Evolutionary conservation across 1,140 invertebrate species (phyloP).

Genomic region (Zaprionus ghesquierei): DNA sequence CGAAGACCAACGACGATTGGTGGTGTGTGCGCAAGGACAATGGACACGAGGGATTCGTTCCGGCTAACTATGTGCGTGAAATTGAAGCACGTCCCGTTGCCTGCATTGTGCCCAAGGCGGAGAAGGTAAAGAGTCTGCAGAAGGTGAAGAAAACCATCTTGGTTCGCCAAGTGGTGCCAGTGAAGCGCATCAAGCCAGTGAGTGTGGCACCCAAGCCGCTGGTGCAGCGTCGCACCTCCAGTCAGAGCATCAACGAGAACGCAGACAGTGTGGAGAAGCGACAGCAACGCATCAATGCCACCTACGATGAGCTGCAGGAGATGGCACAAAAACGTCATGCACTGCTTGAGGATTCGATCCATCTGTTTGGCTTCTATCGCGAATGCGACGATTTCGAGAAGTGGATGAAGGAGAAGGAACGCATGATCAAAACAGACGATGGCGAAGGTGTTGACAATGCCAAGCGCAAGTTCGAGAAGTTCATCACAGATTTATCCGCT

Average conservation of each 20-base stretch:
- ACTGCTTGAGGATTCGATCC: slow-evolving; percentile 95
- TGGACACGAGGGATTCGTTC: slow-evolving; percentile 97
- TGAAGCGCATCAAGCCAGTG: slow-evolving; percentile 85
- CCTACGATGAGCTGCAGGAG: slow-evolving; percentile 91
- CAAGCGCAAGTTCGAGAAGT: slow-evolving; percentile 97
- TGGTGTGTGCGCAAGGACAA: slow-evolving; percentile 97
- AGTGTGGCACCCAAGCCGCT: slow-evolving; percentile 83
- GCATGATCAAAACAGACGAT: slow-evolving; percentile 92
- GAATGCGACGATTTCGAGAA: slow-evolving; percentile 99
- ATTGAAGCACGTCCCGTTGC: slow-evolving; percentile 92
- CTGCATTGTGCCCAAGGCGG: slow-evolving; percentile 91
- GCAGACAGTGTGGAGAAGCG: slow-evolving; percentile 92
- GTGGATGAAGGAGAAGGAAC: slow-evolving; percentile 98
- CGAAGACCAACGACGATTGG: slow-evolving; percentile 98
- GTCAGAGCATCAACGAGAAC: slow-evolving; percentile 76
- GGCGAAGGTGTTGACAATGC: slow-evolving; percentile 94
- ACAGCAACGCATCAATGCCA: slow-evolving; percentile 90
- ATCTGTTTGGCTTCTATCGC: slow-evolving; percentile 96
- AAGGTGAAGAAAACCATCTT: slow-evolving; percentile 95
- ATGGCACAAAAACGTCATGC: slow-evolving; percentile 90
- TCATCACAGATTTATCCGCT: slow-evolving; percentile 96
- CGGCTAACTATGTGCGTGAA: slow-evolving; percentile 98
- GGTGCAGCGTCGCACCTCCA: slow-evolving; percentile 83
- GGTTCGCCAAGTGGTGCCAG: slow-evolving; percentile 92
- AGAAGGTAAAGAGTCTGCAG: slow-evolving; percentile 92